Evolutionary conservation across 1,140 invertebrate species (phyloP), one percentile per base, ranked within the genome.

Genomic region (Megathymus violae): DNA sequence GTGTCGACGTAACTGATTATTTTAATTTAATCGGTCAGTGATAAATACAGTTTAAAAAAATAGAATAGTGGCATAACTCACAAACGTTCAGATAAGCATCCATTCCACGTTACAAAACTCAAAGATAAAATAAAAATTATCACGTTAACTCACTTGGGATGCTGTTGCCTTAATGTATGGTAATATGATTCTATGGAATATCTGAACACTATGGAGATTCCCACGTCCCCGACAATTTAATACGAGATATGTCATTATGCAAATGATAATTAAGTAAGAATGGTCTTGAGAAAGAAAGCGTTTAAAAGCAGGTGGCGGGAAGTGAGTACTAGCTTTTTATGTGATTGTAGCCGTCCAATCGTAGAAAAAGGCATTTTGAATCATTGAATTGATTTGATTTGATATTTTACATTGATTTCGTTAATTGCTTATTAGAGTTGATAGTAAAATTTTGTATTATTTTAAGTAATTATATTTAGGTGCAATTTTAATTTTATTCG

Each of bases 261-360:
- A 65, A 71, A 67, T 68, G 62, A 48, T 68, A 71, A 71, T 71
- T 68, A 71, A 67, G 62, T 64, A 67, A 63, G 54, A 67, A 67
- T 67, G 50, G 43, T 64, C 14, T 48, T 60, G 50, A 38, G 62
- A 56, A 58, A 58, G 40, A 58, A 58, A 58, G 41, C 54, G 41
- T 10, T 27, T 27, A 31, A 46, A 58, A 17, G 52, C 52, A 58
- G 52, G 52, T 58, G 52, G 52, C 25, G 17, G 25, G 9, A 58
- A 19, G n/a, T n/a, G 43, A 31, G 40, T 58, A 58, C 52, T 46
- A 44, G 31, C 17, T 31, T 54, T 31, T 17, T 16, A 15, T 46
- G 15, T 46, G n/a, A 44, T 27, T 46, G 54, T 19, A 46, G n/a
- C 1, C 2, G 41, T 13, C n/a, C 9, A 19, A 4, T 16, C 14